These are phyloP conservation scores for Cathartes aura DNA, from an alignment of 2,113 vertebrate genomes.

Conservation along the genomic window DNA sequence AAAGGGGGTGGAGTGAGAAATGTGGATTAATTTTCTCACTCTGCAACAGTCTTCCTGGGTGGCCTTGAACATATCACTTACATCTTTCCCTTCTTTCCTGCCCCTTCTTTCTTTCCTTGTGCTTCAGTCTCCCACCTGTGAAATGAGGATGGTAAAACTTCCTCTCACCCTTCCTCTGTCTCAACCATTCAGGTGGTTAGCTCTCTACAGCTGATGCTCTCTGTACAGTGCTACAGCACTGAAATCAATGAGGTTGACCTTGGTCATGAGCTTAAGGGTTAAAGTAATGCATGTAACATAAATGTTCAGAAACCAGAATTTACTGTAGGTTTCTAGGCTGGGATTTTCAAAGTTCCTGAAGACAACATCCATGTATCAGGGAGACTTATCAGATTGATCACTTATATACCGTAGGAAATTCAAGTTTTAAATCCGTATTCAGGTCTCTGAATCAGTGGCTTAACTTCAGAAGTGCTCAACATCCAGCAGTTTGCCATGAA, in stretches of 20 bases:
- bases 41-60: constrained; percentile 30
- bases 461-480: neutral
- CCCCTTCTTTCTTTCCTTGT: constrained; percentile 4
- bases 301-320: neutral
- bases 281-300: neutral
- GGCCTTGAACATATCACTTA: constrained; percentile 6
- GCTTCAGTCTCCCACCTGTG: neutral
- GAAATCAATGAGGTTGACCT: neutral
- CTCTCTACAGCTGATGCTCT: neutral
- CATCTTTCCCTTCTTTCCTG: constrained; percentile 10
- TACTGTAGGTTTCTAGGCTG: neutral
- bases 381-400: neutral
- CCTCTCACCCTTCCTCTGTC: neutral
- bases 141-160: neutral
- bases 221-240: neutral
- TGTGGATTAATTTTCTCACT: neutral
- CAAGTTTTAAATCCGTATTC: neutral
- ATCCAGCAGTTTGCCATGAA: neutral
- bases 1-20: neutral
- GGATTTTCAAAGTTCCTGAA: neutral
- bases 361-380: neutral
- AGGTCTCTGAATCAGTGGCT: neutral
- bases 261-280: neutral
- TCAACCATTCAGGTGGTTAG: neutral
- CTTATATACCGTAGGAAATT: neutral